These are phyloP conservation scores for Oceanodroma leucorhoa DNA, from an alignment of 2,797 vertebrate genomes.

Conservation along the genomic window DNA sequence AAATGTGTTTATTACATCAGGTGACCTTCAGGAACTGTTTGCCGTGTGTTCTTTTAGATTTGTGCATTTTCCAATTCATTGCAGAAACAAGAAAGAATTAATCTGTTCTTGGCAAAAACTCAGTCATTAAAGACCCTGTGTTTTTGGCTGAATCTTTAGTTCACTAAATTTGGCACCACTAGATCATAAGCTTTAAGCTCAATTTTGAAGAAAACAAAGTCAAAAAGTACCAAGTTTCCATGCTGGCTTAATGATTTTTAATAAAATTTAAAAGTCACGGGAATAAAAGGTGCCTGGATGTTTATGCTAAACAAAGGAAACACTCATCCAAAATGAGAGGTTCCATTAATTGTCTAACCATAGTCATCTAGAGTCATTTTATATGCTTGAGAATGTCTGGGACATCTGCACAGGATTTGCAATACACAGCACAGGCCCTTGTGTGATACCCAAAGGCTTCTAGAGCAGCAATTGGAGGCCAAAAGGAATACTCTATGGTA, in stretches of 20 bases:
- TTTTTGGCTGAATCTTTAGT: background rate
- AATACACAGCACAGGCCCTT: background rate
- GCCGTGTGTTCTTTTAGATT: accelerated
- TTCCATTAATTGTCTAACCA: background rate
- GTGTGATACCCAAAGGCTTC: background rate
- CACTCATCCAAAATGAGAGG: background rate
- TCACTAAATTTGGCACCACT: background rate
- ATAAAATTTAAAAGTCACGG: background rate
- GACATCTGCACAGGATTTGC: background rate
- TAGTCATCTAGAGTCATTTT: background rate
- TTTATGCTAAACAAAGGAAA: background rate
- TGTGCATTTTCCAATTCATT: background rate
- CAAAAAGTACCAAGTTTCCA: background rate
- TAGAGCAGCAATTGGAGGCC: background rate
- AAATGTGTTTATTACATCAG: background rate
- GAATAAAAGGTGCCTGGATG: background rate
- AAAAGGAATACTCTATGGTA: background rate
- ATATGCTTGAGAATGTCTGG: background rate
- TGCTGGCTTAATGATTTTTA: background rate
- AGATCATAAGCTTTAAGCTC: background rate
- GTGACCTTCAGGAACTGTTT: background rate
- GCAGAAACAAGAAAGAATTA: background rate
- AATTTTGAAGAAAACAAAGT: background rate
- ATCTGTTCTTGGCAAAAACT: background rate
- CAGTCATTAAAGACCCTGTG: background rate